These are phyloP conservation scores for Nyctereutes procyonoides DNA, from an alignment of 2,113 vertebrate genomes.

Conservation along the genomic window DNA sequence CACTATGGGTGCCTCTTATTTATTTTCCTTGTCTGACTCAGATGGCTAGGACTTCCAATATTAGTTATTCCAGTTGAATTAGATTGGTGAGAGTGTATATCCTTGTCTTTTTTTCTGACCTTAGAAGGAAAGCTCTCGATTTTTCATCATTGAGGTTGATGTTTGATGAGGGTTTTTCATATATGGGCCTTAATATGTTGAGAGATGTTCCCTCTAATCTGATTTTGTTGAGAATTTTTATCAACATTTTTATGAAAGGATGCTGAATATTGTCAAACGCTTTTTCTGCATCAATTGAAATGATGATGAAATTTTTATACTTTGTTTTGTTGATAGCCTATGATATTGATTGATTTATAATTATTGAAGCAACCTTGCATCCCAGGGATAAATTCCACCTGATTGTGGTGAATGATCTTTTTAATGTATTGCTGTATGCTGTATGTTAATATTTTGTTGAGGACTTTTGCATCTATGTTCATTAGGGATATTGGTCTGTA, in stretches of 20 bases:
- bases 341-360: neutral
- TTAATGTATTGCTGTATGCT: neutral
- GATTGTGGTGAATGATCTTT: neutral
- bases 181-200: neutral
- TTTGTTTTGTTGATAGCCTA: neutral
- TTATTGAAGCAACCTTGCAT: neutral
- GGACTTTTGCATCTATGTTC: neutral
- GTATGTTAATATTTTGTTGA: neutral
- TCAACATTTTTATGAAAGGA: neutral
- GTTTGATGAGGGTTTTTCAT: neutral
- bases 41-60: neutral
- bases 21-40: neutral
- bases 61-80: neutral
- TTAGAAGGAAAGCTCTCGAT: neutral
- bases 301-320: neutral
- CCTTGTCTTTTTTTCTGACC: neutral
- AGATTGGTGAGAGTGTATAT: neutral
- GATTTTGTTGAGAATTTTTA: neutral
- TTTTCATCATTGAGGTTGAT: neutral
- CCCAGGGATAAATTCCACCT: neutral
- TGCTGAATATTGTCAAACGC: neutral
- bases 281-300: neutral
- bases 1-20: neutral
- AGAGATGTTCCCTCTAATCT: neutral
- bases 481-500: neutral